phyloP scores from a whole-genome alignment of 2,797 vertebrate species.

The Uromys caudimaculatus region DNA sequence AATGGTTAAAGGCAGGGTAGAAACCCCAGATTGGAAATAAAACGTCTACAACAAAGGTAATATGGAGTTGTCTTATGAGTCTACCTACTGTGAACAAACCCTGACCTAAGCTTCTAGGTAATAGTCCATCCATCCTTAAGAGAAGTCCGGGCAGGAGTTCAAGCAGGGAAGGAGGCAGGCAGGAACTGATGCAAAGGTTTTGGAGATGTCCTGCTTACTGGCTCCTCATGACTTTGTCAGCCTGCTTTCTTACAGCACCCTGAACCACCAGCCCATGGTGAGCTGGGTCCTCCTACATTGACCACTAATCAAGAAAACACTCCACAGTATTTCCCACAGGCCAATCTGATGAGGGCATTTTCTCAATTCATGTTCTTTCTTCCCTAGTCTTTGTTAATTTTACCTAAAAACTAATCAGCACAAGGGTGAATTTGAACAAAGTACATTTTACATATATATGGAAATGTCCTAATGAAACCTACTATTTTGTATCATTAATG shows the following conservation, averaged over 20 bases:
- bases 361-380: neutral
- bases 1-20: neutral
- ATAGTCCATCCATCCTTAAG: neutral
- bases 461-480: neutral
- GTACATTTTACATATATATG: neutral
- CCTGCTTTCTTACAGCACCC: neutral
- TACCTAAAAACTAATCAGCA: neutral
- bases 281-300: neutral
- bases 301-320: neutral
- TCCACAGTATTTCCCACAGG: neutral
- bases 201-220: neutral
- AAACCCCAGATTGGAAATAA: neutral
- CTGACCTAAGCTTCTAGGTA: neutral
- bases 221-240: neutral
- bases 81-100: neutral
- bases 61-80: neutral
- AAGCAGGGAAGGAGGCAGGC: neutral
- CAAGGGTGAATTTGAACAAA: neutral
- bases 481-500: neutral
- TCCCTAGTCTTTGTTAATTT: neutral
- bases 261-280: neutral
- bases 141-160: neutral
- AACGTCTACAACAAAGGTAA: neutral
- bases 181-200: neutral
- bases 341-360: neutral